Evolutionary conservation across 2,797 vertebrate genomes (phyloP).

Genomic region (Tolypeutes matacus): DNA sequence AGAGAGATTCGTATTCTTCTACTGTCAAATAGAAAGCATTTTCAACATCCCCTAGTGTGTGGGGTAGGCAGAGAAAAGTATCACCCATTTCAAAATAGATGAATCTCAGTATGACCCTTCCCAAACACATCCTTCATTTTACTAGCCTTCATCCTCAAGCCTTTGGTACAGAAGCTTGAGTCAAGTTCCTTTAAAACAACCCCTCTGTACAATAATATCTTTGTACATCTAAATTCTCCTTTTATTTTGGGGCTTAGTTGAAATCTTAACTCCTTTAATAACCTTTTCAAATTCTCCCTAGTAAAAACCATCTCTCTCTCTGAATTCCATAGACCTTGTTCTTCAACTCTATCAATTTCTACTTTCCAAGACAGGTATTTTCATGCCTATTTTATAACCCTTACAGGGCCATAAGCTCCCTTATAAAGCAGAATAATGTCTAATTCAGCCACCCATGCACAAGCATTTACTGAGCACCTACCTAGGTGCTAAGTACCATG

Average conservation of each 20-base stretch:
- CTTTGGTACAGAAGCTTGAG: background rate
- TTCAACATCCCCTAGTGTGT: background rate
- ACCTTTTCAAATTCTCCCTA: background rate
- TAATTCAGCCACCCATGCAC: background rate
- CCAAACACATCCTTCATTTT: background rate
- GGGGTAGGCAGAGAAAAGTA: background rate
- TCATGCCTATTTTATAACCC: background rate
- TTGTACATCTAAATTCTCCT: background rate
- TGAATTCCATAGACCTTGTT: slow-evolving; percentile 2
- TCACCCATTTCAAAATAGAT: background rate
- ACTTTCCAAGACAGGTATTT: background rate
- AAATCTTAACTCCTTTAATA: background rate
- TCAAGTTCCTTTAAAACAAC: background rate
- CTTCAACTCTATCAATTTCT: slow-evolving; percentile 5
- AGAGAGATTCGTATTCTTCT: slow-evolving; percentile 9
- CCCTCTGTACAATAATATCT: background rate
- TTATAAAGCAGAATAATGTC: background rate
- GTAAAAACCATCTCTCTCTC: background rate
- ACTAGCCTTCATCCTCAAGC: background rate
- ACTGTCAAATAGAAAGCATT: background rate
- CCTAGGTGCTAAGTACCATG: background rate
- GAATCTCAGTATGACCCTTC: background rate
- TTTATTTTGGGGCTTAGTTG: background rate
- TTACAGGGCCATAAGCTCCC: background rate
- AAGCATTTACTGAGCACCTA: background rate